Percentiles rank a stretch among this genome's conserved stretches.
Evolutionary conservation across 2,113 vertebrate genomes (phyloP).

Genomic region (Strix uralensis): DNA sequence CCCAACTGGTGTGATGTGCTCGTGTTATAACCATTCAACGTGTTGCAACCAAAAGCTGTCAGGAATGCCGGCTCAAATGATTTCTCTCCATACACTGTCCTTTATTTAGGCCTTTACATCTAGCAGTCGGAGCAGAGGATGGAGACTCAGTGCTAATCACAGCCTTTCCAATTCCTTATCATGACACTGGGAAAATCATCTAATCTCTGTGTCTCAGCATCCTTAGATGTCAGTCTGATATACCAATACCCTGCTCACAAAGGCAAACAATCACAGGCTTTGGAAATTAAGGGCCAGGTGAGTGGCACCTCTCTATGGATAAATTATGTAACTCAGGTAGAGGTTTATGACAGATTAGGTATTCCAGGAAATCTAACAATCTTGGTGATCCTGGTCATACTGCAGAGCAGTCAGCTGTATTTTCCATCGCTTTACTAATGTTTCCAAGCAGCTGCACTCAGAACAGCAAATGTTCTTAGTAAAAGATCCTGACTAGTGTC

Average conservation of each 20-base stretch:
- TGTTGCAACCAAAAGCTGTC: conserved; percentile 42
- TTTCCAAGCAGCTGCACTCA: not conserved
- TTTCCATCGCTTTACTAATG: not conserved
- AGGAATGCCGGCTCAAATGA: not conserved
- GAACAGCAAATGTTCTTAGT: not conserved
- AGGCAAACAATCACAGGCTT: accelerated
- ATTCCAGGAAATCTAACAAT: not conserved
- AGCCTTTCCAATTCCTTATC: not conserved
- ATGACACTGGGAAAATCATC: not conserved
- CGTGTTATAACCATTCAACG: not conserved
- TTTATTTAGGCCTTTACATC: not conserved
- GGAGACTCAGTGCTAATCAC: not conserved
- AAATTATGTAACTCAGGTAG: not conserved
- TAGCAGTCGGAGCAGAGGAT: not conserved
- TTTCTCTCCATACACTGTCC: not conserved
- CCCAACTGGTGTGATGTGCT: conserved; percentile 43
- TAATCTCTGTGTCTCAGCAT: not conserved
- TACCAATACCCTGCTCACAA: not conserved
- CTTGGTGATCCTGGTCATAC: not conserved
- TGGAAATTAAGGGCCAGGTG: not conserved
- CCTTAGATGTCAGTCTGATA: not conserved
- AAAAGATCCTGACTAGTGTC: not conserved
- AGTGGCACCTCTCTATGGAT: not conserved
- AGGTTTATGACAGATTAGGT: not conserved
- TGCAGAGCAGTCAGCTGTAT: not conserved